Conservation (phyloP, 2,888 invertebrate genomes). For the Laothoe populi region DNA sequence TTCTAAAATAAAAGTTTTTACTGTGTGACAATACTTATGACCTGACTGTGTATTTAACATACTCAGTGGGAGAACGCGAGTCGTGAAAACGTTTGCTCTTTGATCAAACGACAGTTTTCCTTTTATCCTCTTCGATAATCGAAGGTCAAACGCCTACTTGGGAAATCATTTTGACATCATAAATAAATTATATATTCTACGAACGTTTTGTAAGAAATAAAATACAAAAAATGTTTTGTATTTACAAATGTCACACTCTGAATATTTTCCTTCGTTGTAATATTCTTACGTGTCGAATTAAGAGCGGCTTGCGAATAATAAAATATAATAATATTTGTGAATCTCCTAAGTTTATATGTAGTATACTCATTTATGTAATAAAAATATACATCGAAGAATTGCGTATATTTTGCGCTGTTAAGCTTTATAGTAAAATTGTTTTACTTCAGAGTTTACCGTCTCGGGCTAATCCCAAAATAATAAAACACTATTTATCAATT, state of each 20-base stretch:
- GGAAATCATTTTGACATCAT: background rate
- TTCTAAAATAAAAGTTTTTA: no score
- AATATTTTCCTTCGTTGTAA: background rate
- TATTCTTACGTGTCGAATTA: background rate
- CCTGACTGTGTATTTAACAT: no score
- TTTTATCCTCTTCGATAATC: no score
- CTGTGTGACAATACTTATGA: no score
- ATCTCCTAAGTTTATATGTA: background rate
- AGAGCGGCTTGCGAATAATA: background rate
- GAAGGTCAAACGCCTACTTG: no score
- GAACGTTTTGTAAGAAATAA: no score
- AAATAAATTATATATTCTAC: no score
- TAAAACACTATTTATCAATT: background rate
- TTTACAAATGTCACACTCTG: slow-evolving; percentile 8
- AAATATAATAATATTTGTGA: background rate
- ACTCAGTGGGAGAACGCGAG: no score
- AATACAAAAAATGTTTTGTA: background rate
- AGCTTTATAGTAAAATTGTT: slow-evolving; percentile 34
- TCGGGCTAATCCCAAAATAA: slow-evolving; percentile 9
- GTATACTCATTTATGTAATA: slow-evolving; percentile 13
- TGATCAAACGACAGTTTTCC: no score
- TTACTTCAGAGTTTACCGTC: background rate
- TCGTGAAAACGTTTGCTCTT: no score
- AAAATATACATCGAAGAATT: slow-evolving; percentile 24
- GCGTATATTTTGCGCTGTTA: slow-evolving; percentile 40